Conservation (phyloP, 2,888 invertebrate species). For the Nebria brevicollis region DNA sequence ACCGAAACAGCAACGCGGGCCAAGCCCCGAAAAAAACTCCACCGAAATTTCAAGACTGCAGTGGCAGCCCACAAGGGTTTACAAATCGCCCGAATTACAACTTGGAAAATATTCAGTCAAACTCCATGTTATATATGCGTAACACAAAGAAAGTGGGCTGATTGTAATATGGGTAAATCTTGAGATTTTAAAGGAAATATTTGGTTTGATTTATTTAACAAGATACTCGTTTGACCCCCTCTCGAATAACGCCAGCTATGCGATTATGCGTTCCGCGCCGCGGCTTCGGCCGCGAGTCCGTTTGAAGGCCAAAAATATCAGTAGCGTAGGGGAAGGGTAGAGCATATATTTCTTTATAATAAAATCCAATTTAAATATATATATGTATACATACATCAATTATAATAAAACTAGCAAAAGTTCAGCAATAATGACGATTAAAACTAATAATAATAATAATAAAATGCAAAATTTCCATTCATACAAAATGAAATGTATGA, state of each 20-base stretch:
- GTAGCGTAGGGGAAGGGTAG: not conserved
- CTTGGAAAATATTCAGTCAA: not conserved
- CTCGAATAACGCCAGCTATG: constrained; percentile 50
- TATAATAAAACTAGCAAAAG: no score
- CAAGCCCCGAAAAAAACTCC: constrained; percentile 40
- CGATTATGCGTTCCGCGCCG: constrained; percentile 55
- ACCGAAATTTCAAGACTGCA: not conserved
- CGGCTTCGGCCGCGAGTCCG: constrained; percentile 49
- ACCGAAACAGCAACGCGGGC: constrained; percentile 35
- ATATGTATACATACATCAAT: no score
- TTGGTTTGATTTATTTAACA: not conserved
- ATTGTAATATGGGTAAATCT: no score
- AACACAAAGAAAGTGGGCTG: no score
- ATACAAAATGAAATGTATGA: no score
- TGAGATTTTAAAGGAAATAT: not conserved
- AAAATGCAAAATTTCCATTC: no score
- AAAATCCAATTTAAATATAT: no score
- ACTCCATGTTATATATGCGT: not conserved
- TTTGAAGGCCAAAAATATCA: constrained; percentile 58
- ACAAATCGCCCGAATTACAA: not conserved
- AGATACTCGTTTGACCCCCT: not conserved
- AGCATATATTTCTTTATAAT: not conserved
- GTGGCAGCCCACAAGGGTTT: constrained; percentile 15
- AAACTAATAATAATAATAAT: no score
- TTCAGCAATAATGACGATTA: no score